Base-by-base conservation (phyloP, 1,140 invertebrate genomes). In the Panagrolaimus sp. region DNA sequence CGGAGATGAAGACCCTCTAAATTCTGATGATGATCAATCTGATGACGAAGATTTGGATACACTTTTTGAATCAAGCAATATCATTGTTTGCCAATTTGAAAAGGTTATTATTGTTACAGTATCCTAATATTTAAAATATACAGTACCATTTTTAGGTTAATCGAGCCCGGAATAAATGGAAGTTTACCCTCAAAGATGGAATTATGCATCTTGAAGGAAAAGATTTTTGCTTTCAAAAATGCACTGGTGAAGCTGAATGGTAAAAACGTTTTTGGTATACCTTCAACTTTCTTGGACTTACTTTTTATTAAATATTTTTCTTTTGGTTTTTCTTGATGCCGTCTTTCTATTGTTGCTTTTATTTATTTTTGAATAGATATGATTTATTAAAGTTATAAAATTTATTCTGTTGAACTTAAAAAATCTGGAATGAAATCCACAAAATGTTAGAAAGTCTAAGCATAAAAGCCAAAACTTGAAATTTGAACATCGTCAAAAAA, bases 81-180 rank as follows among this genome's bases (percentile, higher is more conserved):
- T 98, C 67, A 93, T 98, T 72, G 95, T 98, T 43, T 98, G 96
- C 84, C 96, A 98, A 83, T 98, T 97, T 87, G 95, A 98, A 86
- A 98, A 98, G 88, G 91, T 58, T 21, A 12, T 21, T 92, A 85
- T 83, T 70, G 64, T 45, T 9, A 26, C 28, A 21, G 14, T 26
- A 48, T 17, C 21, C 24, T 45, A 17, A 72, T 24, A 71, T 26
- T 48, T 26, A 17, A 72, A 14, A 1, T 15, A 24, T 65, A 10
- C 14, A 26, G 15, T 46, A 14, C 24, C 43, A 15, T 66, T 67
- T 87, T 32, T 81, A 93, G 90, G 96, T 98, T 70, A 94, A 93
- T 71, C 88, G 96, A 83, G 95, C 91, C 82, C 89, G 95, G 80
- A 96, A 96, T 83, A 95, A 95, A 84, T 99, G 96, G 96, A 98